phyloP scores from a whole-genome alignment of 1,140 invertebrate species.

The Gryllus bimaculatus region DNA sequence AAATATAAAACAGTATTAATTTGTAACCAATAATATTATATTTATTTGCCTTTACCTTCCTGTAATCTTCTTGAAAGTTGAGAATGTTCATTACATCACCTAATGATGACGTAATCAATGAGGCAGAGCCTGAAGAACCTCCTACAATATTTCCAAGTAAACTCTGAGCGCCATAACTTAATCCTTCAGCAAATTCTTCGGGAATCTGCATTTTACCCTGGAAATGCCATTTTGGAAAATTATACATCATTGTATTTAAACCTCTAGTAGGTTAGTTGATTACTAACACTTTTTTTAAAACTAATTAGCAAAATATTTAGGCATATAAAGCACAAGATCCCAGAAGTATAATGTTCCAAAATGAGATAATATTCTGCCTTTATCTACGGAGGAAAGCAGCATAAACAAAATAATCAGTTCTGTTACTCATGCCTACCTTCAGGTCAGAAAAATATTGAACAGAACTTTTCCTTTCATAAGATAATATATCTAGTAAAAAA shows the following conservation, averaged over 20 bases:
- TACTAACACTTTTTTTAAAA: background rate
- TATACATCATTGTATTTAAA: background rate
- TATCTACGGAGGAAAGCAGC: background rate
- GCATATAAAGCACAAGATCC: background rate
- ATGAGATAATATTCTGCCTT: no score
- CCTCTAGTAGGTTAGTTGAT: background rate
- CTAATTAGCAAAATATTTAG: background rate
- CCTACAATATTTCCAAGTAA: conserved; percentile 57
- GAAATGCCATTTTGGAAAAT: background rate
- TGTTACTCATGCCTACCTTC: no score
- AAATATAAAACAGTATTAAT: background rate
- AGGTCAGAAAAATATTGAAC: no score
- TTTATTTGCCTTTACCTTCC: conserved; percentile 36
- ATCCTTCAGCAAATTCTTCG: conserved; percentile 61
- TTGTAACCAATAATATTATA: conserved; percentile 5
- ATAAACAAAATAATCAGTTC: background rate
- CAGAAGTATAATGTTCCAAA: no score
- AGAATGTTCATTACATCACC: conserved; percentile 54
- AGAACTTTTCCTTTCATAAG: no score
- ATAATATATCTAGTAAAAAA: no score
- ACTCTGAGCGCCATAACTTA: conserved; percentile 47
- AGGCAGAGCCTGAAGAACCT: conserved; percentile 54
- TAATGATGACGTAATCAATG: conserved; percentile 48
- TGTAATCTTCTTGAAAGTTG: conserved; percentile 64
- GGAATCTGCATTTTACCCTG: conserved; percentile 47